A percentile compares a stretch with the other conserved stretches of the same genome.
Evolutionary conservation across 2,797 vertebrate genomes (phyloP).

Genomic region (Rousettus madagascariensis): DNA sequence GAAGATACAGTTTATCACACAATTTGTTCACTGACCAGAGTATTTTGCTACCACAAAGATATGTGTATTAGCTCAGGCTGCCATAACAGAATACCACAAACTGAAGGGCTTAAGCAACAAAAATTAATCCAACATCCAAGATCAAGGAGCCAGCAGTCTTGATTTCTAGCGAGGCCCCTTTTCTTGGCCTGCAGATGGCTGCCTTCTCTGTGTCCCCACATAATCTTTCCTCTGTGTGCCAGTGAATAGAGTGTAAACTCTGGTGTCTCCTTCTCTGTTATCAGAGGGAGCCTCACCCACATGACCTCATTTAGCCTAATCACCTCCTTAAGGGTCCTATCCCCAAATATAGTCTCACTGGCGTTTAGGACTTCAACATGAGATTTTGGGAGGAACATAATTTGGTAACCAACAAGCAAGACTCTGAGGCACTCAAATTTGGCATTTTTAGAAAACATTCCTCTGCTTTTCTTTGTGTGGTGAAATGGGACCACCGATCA

Average conservation of each 20-base stretch:
- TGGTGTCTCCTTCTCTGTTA: not conserved
- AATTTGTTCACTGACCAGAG: not conserved
- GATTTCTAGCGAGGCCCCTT: not conserved
- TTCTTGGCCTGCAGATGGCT: not conserved
- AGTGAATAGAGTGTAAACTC: rapidly evolving
- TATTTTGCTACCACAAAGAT: not conserved
- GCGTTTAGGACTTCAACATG: not conserved
- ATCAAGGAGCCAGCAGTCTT: not conserved
- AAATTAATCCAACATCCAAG: not conserved
- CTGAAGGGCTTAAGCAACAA: not conserved
- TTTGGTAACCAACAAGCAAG: not conserved
- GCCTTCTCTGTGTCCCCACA: not conserved
- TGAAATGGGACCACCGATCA: not conserved
- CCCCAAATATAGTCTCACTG: not conserved
- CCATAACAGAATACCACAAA: not conserved
- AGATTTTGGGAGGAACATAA: not conserved
- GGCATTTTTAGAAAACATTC: not conserved
- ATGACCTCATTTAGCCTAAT: not conserved
- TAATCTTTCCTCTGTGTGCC: not conserved
- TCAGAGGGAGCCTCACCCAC: not conserved
- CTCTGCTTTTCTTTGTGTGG: not conserved
- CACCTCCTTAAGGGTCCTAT: not conserved
- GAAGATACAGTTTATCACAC: not conserved
- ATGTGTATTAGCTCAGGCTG: not conserved
- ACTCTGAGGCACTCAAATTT: not conserved